phyloP scores from a whole-genome alignment of 2,113 vertebrate species.

The Phalacrocorax carbo region DNA sequence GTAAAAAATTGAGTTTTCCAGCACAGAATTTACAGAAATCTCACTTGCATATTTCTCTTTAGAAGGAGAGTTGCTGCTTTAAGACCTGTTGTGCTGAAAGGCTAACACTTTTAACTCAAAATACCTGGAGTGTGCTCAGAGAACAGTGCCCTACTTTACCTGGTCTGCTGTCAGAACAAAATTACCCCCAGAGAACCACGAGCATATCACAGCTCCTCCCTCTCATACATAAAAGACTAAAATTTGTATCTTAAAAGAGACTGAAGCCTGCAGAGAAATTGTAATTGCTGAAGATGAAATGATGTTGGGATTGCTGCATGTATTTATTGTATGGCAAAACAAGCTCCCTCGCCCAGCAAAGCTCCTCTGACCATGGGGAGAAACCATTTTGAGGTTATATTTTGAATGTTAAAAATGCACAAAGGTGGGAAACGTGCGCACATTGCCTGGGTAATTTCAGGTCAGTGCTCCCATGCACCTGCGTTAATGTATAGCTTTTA shows the following conservation, averaged over 20 bases:
- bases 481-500: neutral
- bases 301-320: neutral
- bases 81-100: neutral
- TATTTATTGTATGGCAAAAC: neutral
- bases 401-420: rapidly evolving
- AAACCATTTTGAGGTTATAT: neutral
- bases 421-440: neutral
- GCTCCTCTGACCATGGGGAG: neutral
- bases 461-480: neutral
- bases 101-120: neutral
- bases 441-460: neutral
- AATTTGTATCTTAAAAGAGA: neutral
- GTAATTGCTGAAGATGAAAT: neutral
- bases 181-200: neutral
- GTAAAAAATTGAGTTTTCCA: neutral
- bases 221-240: neutral
- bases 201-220: neutral
- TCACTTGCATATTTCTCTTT: neutral
- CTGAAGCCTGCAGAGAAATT: neutral
- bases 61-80: neutral
- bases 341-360: neutral
- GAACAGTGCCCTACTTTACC: neutral
- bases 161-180: rapidly evolving
- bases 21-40: neutral
- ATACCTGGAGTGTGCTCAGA: neutral